These are phyloP conservation scores for Garrulus glandarius DNA, from an alignment of 2,797 vertebrate species.

Conservation along the genomic window DNA sequence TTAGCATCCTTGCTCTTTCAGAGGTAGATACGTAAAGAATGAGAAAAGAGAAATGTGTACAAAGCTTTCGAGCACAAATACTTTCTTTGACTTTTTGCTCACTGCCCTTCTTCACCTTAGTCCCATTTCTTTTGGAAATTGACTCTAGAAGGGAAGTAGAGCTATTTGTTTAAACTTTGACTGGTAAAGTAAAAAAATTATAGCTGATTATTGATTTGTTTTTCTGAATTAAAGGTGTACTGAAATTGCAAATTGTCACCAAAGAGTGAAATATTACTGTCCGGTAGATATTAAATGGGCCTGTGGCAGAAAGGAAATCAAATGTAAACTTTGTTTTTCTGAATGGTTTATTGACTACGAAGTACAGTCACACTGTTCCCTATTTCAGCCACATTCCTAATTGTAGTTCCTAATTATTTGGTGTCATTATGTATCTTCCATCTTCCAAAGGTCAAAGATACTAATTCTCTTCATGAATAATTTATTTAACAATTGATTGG, in stretches of 20 bases:
- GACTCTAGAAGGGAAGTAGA: background rate
- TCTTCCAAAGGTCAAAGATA: constrained; percentile 47
- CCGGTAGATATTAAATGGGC: background rate
- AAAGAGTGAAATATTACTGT: background rate
- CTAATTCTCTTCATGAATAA: constrained; percentile 50
- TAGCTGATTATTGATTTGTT: background rate
- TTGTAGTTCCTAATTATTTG: constrained; percentile 29
- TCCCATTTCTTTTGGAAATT: background rate
- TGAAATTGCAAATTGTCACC: background rate
- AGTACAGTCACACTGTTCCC: background rate
- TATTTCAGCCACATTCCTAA: background rate
- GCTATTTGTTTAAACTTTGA: background rate
- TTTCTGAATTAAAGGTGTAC: background rate
- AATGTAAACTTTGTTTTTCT: background rate
- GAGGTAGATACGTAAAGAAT: background rate
- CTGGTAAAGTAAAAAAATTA: background rate
- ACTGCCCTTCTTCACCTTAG: background rate
- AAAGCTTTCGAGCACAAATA: background rate
- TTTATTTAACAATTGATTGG: constrained; percentile 46
- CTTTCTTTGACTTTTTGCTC: background rate
- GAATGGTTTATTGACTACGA: background rate
- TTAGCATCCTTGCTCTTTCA: background rate
- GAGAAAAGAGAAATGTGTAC: background rate
- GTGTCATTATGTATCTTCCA: constrained; percentile 13
- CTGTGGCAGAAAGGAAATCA: background rate